Base-by-base conservation (phyloP, 1,140 invertebrate genomes). In the Muscidifurax raptorellus region DNA sequence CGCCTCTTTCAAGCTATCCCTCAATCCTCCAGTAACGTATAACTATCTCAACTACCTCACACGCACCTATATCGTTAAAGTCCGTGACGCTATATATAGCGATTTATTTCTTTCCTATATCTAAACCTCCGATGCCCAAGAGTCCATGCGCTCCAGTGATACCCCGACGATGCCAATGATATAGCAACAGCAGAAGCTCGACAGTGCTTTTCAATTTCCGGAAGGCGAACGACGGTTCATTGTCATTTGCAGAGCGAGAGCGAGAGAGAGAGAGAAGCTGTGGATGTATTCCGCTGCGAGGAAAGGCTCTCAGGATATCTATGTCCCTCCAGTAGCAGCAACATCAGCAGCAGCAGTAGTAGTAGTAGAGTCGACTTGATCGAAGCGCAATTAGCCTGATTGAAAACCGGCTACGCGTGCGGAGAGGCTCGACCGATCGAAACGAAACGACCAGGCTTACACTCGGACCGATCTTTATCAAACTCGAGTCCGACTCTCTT, bases 311-410 rank as follows among this genome's bases (percentile, higher is more conserved):
- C 6, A 72, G 67, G n/a, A 25, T 25, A 1, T 28, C 28, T 47
- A 1, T 47, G 52, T 59, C 18, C 18, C 15, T 59, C 15, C 47
- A 52, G 47, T 12, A 52, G 15, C 18, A 18, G 47, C 18, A 52
- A 13, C 13, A 22, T 12, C 44, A 47, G 13, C 9, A 47, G 64
- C 64, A 25, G 64, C 18, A 32, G 36, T 40, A 40, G 36, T 40
- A 40, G 10, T 7, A 3, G 40, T 18, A 2, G 36, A 18, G 74
- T 72, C 25, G 52, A 12, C 86, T 87, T 85, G 86, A 87, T 87
- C 81, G 87, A 87, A 86, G 84, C 74, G 87, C 87, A 87, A 87
- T 87, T 87, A 87, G 79, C 75, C 80, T 86, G 87, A 86, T 87
- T 86, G 86, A 86, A 87, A 87, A 84, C 66, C 86, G 36, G 2